A percentile compares a stretch with the other conserved stretches of the same genome.
Conservation (phyloP, 2,113 vertebrate genomes). For the Scopus umbretta region DNA sequence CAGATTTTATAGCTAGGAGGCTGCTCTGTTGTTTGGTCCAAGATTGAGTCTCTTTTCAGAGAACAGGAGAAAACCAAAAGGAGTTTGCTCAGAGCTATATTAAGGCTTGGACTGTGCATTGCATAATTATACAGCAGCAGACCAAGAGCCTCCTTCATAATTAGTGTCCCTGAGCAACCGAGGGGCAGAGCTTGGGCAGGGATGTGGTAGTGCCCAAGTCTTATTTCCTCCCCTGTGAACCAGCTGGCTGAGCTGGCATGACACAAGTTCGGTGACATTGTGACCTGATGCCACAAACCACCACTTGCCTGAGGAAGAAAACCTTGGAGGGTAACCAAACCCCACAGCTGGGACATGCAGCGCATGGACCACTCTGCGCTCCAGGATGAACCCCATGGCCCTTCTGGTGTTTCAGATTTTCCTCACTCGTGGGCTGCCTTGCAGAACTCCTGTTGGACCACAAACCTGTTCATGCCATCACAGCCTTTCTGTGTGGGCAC, state of each 20-base stretch:
- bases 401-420: neutral
- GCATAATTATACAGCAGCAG: neutral
- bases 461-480: neutral
- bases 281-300: neutral
- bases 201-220: neutral
- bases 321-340: neutral
- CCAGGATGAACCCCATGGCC: neutral
- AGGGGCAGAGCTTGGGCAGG: neutral
- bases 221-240: neutral
- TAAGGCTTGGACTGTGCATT: neutral
- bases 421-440: neutral
- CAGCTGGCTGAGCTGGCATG: neutral
- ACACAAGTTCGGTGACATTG: neutral
- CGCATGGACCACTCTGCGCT: neutral
- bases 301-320: neutral
- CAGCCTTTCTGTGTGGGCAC: accelerated
- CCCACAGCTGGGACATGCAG: accelerated
- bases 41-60: neutral
- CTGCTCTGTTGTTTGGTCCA: neutral
- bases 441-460: neutral
- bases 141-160: neutral
- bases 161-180: neutral
- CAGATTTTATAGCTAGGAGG: neutral
- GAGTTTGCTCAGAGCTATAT: neutral
- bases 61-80: neutral